phyloP scores from a whole-genome alignment of 2,797 vertebrate species.

The Pteronotus mesoamericanus region DNA sequence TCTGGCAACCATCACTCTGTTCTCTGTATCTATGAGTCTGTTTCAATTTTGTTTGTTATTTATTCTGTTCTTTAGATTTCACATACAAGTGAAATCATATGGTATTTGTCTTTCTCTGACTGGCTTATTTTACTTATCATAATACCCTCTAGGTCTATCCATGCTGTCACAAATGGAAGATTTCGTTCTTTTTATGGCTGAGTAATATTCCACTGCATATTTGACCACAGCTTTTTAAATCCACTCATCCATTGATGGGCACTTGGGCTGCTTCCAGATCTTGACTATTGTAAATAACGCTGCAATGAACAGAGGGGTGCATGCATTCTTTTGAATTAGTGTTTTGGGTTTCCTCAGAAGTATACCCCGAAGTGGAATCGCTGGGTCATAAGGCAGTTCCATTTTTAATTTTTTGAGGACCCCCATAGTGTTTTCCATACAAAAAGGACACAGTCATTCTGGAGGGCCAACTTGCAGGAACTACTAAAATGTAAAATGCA shows the following conservation, averaged over 20 bases:
- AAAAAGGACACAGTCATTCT: not conserved
- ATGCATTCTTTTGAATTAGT: not conserved
- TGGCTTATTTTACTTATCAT: not conserved
- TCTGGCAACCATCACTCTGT: not conserved
- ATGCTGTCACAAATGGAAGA: not conserved
- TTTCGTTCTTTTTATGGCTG: not conserved
- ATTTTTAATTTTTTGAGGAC: not conserved
- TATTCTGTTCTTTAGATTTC: not conserved
- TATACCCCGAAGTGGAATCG: not conserved
- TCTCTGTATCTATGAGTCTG: not conserved
- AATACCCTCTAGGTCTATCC: not conserved
- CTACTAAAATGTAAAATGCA: not conserved
- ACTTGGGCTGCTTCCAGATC: not conserved
- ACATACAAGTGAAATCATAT: not conserved
- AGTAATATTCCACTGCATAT: not conserved
- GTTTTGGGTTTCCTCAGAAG: not conserved
- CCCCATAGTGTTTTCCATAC: not conserved
- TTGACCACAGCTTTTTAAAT: not conserved
- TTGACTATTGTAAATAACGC: not conserved
- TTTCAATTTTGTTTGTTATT: not conserved
- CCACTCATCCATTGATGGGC: not conserved
- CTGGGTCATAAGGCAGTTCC: not conserved
- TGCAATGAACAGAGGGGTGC: not conserved
- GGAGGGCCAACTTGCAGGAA: not conserved
- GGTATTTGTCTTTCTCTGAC: not conserved